Conservation (phyloP, 2,888 invertebrate species). For the Xylota segnis region DNA sequence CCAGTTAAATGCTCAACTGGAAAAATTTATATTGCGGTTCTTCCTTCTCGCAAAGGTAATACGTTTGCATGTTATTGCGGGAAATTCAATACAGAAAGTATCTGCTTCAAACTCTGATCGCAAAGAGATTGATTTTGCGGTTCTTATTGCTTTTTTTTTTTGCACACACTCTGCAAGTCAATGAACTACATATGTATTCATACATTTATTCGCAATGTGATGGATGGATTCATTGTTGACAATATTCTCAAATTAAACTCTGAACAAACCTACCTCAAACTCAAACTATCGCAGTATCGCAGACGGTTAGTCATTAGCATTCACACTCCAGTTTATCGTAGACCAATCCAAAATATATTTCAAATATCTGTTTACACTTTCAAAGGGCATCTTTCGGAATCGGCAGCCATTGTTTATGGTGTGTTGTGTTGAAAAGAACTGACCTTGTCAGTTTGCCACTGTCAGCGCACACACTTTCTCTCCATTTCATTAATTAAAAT, state of each 20-base stretch:
- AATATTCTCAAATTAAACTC: constrained; percentile 3
- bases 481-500: constrained; percentile 44
- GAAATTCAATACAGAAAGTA: constrained; percentile 33
- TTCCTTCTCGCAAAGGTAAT: background rate
- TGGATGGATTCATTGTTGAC: constrained; percentile 7
- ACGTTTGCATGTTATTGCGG: constrained; percentile 32
- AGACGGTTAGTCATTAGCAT: background rate
- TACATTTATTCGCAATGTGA: background rate
- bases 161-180: constrained; percentile 35
- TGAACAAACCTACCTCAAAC: constrained; percentile 20
- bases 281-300: background rate
- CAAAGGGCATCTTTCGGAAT: constrained; percentile 17
- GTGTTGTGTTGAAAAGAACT: background rate
- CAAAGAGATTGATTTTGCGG: constrained; percentile 47
- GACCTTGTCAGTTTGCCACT: constrained; percentile 39
- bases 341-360: background rate
- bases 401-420: constrained; percentile 10
- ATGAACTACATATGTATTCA: constrained; percentile 43
- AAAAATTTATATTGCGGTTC: constrained; percentile 39
- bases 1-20: constrained; percentile 15
- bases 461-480: background rate
- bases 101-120: background rate
- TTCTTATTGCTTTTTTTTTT: constrained; percentile 5
- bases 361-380: constrained; percentile 17
- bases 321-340: background rate